A percentile compares a stretch with the other conserved stretches of the same genome.
Conservation (phyloP, 2,888 invertebrate genomes). For the Aplocera efformata region DNA sequence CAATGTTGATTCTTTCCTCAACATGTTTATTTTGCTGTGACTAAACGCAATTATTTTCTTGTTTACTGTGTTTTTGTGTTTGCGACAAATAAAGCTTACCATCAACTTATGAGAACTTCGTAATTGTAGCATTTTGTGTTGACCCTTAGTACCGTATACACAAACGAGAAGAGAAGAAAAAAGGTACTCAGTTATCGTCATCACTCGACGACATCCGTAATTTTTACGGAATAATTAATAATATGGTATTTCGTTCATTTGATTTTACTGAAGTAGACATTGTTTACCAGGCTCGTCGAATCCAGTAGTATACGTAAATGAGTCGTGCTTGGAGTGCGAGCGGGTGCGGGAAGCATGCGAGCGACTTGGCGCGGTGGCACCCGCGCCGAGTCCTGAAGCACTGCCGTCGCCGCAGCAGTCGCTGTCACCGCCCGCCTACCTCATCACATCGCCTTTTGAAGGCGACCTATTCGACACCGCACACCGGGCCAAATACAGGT, state of each 20-base stretch:
- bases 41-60: too few relatives aligned
- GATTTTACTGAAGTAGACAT: conserved; percentile 1
- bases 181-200: too few relatives aligned
- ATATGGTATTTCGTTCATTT: conserved; percentile 2
- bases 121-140: too few relatives aligned
- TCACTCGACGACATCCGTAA: too few relatives aligned
- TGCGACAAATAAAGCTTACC: too few relatives aligned
- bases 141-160: too few relatives aligned
- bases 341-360: conserved; percentile 73
- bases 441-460: conserved; percentile 87
- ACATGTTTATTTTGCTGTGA: too few relatives aligned
- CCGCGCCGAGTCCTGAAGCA: conserved; percentile 61
- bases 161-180: too few relatives aligned
- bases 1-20: background rate
- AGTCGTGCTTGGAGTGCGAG: conserved; percentile 72
- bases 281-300: conserved; percentile 60
- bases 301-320: conserved; percentile 69
- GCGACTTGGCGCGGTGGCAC: conserved; percentile 67
- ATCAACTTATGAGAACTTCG: too few relatives aligned
- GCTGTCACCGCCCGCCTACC: conserved; percentile 61
- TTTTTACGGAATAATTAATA: too few relatives aligned
- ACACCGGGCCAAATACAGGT: conserved; percentile 78
- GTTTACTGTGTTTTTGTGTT: too few relatives aligned
- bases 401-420: conserved; percentile 60
- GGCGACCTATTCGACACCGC: conserved; percentile 86